These are phyloP conservation scores for Protophormia terraenovae DNA, from an alignment of 2,888 invertebrate genomes.

Conservation along the genomic window DNA sequence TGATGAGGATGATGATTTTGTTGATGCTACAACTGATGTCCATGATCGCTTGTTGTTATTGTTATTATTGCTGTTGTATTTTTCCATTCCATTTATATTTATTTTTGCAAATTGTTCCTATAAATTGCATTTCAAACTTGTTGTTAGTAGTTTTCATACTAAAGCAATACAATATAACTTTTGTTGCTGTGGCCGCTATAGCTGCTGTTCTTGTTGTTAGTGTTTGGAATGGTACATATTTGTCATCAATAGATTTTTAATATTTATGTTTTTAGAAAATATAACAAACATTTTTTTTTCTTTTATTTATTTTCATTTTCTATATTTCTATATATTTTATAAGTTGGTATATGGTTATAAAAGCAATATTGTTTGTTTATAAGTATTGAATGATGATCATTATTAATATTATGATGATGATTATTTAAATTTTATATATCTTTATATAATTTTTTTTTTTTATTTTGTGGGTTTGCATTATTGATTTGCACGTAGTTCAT, in stretches of 20 bases:
- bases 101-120: not conserved
- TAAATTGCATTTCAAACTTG: constrained; percentile 18
- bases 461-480: not conserved
- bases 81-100: not conserved
- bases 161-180: not conserved
- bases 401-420: not conserved
- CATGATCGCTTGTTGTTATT: not conserved
- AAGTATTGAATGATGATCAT: constrained; percentile 12
- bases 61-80: too few relatives aligned
- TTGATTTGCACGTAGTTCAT: constrained; percentile 22
- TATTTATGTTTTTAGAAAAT: not conserved
- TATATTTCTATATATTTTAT: too few relatives aligned
- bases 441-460: not conserved
- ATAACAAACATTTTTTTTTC: not conserved
- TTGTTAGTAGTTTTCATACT: constrained; percentile 8
- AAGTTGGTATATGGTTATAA: not conserved
- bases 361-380: constrained; percentile 4
- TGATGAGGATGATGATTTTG: not conserved
- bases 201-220: not conserved
- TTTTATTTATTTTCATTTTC: not conserved
- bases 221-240: not conserved
- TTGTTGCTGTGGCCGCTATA: not conserved
- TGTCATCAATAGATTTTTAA: not conserved
- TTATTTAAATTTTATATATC: not conserved
- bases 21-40: not conserved